A percentile compares a stretch with the other conserved stretches of the same genome.
Evolutionary conservation across 2,888 invertebrate genomes (phyloP).

Genomic region (Cephus rjabovi): DNA sequence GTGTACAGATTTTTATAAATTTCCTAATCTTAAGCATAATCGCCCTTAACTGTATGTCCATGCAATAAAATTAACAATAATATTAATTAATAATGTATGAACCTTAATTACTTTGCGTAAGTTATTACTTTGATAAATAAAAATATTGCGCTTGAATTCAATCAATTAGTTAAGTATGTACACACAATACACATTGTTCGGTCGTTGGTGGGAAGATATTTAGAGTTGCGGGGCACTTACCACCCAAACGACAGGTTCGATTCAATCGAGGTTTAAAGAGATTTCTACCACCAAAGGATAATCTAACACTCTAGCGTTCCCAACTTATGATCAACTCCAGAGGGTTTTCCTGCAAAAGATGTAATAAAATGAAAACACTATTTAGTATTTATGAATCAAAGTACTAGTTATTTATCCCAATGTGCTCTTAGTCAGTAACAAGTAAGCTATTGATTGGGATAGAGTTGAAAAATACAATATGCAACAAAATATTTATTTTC

Average conservation of each 20-base stretch:
- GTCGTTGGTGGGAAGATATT: slow-evolving; percentile 41
- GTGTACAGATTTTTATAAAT: background rate
- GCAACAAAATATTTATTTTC: slow-evolving; percentile 6
- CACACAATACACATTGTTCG: slow-evolving; percentile 64
- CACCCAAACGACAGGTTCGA: slow-evolving; percentile 41
- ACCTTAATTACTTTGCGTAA: slow-evolving; percentile 29
- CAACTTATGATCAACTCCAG: slow-evolving; percentile 63
- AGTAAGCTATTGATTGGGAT: slow-evolving; percentile 7
- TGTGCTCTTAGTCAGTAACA: background rate
- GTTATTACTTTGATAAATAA: slow-evolving; percentile 50
- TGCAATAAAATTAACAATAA: slow-evolving; percentile 40
- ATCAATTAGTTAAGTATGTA: slow-evolving; percentile 61
- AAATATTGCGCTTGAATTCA: slow-evolving; percentile 59
- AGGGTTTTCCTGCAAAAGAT: slow-evolving; percentile 56
- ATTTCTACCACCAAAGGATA: slow-evolving; percentile 36
- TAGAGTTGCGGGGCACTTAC: slow-evolving; percentile 53
- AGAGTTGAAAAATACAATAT: slow-evolving; percentile 12
- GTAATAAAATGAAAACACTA: slow-evolving; percentile 5
- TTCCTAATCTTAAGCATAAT: background rate
- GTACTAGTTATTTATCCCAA: background rate
- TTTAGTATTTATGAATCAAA: background rate
- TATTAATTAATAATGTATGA: slow-evolving; percentile 30
- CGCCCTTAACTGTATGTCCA: slow-evolving; percentile 20
- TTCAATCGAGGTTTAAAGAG: slow-evolving; percentile 5
- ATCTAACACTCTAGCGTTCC: slow-evolving; percentile 45